These are phyloP conservation scores for Rafetus swinhoei DNA, from an alignment of 2,113 vertebrate genomes.

Conservation along the genomic window DNA sequence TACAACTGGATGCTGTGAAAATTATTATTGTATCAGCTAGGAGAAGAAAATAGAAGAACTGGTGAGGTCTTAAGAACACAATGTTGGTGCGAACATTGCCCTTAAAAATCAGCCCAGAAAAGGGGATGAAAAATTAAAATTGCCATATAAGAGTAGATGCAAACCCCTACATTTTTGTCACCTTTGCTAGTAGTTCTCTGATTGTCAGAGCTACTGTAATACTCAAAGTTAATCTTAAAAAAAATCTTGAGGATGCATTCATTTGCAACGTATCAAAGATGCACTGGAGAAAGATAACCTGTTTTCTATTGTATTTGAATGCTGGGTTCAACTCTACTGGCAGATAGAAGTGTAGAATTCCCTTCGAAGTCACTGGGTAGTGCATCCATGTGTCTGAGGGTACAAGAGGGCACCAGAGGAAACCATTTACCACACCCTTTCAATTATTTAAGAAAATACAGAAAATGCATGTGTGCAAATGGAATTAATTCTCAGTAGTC, in stretches of 20 bases:
- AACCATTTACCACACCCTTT: not conserved
- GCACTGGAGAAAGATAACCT: not conserved
- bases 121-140: not conserved
- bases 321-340: not conserved
- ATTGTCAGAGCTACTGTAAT: not conserved
- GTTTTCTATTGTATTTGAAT: not conserved
- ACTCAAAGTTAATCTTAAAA: not conserved
- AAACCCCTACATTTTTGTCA: not conserved
- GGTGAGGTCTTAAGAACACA: not conserved
- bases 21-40: not conserved
- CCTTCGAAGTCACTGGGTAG: not conserved
- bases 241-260: not conserved
- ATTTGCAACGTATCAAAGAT: fast-evolving
- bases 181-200: not conserved
- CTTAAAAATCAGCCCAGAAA: not conserved
- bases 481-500: not conserved
- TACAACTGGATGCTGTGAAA: conserved; percentile 28
- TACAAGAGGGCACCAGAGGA: not conserved
- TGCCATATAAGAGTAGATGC: not conserved
- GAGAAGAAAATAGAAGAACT: not conserved
- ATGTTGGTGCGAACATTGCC: not conserved
- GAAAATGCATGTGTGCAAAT: not conserved
- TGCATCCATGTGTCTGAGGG: not conserved
- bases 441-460: not conserved
- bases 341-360: not conserved